Percentiles rank a stretch among this genome's conserved stretches.
phyloP scores from a whole-genome alignment of 2,888 invertebrate species.

The Heteromyza rotundicornis region DNA sequence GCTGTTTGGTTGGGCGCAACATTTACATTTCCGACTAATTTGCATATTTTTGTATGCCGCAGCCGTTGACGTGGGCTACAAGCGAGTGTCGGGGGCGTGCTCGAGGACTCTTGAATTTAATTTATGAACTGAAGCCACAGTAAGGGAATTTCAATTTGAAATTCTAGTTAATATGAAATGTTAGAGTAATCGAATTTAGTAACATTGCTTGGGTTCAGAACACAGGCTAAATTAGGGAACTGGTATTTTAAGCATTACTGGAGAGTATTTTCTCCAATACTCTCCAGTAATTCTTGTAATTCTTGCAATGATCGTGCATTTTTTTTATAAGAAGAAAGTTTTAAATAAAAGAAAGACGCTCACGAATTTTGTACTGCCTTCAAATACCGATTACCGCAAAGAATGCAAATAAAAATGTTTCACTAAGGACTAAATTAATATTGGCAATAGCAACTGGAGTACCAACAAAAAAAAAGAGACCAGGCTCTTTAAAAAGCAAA shows the following conservation, averaged over 20 bases:
- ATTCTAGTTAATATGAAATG: too few species aligned
- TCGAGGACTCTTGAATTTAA: not conserved
- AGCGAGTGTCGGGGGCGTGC: not conserved
- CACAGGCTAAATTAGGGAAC: too few species aligned
- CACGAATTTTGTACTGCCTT: too few species aligned
- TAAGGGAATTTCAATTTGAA: not conserved
- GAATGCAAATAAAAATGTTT: slow-evolving; percentile 24
- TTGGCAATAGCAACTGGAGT: not conserved
- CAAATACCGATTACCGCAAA: slow-evolving; percentile 18
- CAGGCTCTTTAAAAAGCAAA: slow-evolving; percentile 45
- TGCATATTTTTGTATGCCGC: slow-evolving; percentile 47
- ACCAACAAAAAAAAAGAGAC: not conserved
- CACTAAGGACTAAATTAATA: slow-evolving; percentile 2
- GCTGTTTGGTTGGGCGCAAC: slow-evolving; percentile 33
- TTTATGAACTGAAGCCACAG: not conserved
- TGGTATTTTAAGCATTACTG: too few species aligned
- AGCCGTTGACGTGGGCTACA: not conserved
- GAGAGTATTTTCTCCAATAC: too few species aligned
- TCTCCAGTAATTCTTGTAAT: too few species aligned
- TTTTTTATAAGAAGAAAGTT: too few species aligned
- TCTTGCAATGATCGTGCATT: too few species aligned
- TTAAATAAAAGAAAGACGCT: too few species aligned
- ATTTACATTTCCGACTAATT: slow-evolving; percentile 55
- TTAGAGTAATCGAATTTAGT: too few species aligned
- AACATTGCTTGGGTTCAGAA: too few species aligned